Evolutionary conservation across 1,140 invertebrate species (phyloP), one percentile per base, ranked within the genome.

Genomic region (Goniozus legneri): DNA sequence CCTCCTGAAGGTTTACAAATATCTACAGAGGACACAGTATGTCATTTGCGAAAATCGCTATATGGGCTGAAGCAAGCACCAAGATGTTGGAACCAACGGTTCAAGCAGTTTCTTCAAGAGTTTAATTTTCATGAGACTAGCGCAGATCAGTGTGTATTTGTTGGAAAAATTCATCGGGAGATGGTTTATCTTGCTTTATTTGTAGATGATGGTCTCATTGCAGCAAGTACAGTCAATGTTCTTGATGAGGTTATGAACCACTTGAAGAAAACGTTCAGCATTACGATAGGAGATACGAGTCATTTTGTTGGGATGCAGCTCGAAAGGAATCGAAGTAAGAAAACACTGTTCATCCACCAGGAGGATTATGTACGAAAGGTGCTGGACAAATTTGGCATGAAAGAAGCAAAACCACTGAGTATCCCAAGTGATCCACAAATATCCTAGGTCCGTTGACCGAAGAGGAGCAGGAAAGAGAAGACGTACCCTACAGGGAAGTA

Each of bases 201-300:
- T 40, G 58, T 64, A 15, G 62, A 63, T 50, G 62, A 66, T 33
- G 49, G 48, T 12, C 37, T 64, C 8, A 32, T 62, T 15, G 55
- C 41, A 13, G 39, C 33, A 33, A 41, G 36, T 12, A n/a, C 39
- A 24, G 15, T 30, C 15, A 34, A 40, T 31, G 10, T 39, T 8
- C 14, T 39, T 16, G 40, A 50, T 19, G 21, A 44, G 12, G 44
- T 41, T 22, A 16, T 10, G 15, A 39, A 3, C 15, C 46, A 32
- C 47, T 18, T 53, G 3, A 44, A 35, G 6, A 37, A 38, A 16
- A 33, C 16, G 19, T 54, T 57, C 24, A 53, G 53, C 16, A 42
- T 51, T 13, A 57, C 44, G 8, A 6, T 39, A 16, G 33, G 42
- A 2, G 13, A 33, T 3, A 2, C 33, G 21, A 46, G 18, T 22